Conservation (phyloP, 2,797 vertebrate species). For the Manis javanica region DNA sequence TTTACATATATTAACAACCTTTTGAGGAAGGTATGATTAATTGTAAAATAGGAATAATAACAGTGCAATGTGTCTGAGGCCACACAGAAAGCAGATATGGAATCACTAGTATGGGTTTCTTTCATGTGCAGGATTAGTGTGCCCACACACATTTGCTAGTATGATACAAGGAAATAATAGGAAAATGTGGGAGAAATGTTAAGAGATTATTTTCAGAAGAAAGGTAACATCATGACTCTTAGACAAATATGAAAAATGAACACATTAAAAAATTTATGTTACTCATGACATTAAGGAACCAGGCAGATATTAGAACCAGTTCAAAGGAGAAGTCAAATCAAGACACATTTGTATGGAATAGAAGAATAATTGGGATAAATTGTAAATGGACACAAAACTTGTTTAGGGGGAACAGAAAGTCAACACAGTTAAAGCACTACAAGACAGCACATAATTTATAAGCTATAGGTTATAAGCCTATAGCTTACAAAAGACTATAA, state of each 20-base stretch:
- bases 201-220: not conserved
- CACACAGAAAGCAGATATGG: not conserved
- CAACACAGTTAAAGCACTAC: not conserved
- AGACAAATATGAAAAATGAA: not conserved
- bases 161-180: not conserved
- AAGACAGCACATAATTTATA: not conserved
- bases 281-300: not conserved
- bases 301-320: not conserved
- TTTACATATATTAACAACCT: not conserved
- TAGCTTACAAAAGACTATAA: not conserved
- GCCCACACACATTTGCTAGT: not conserved
- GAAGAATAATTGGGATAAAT: not conserved
- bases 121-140: not conserved
- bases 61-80: not conserved
- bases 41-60: not conserved
- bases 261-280: not conserved
- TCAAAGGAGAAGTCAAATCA: not conserved
- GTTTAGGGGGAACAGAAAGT: not conserved
- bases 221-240: not conserved
- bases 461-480: not conserved
- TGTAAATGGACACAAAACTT: not conserved
- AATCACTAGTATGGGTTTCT: not conserved
- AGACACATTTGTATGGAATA: not conserved
- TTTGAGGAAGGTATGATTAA: not conserved
- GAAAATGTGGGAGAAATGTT: not conserved